A percentile compares a stretch with the other conserved stretches of the same genome.
Evolutionary conservation across 92 coral and sea anemone genomes (phyloP).

Genomic region (Phenganax subtilis): DNA sequence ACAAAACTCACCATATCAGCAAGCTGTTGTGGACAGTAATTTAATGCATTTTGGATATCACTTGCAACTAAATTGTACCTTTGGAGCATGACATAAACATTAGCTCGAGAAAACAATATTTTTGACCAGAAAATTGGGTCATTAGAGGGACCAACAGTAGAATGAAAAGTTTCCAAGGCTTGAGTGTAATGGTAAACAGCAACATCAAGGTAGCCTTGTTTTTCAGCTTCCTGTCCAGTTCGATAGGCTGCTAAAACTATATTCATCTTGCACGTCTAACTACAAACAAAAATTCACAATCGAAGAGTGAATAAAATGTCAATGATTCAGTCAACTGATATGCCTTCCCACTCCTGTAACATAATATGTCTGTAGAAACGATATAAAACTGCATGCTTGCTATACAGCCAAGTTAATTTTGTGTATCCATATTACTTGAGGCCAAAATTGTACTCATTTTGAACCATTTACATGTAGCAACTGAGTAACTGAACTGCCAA

Average conservation of each 20-base stretch:
- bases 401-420: too few species aligned
- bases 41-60: not conserved
- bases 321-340: too few species aligned
- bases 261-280: not conserved
- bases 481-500: too few species aligned
- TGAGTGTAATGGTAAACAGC: not conserved
- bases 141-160: not conserved
- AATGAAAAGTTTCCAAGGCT: not conserved
- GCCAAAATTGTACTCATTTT: too few species aligned
- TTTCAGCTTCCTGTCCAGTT: not conserved
- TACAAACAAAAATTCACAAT: too few species aligned
- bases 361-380: too few species aligned
- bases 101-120: slow-evolving; percentile 3
- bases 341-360: too few species aligned
- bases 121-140: not conserved
- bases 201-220: not conserved
- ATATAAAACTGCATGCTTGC: too few species aligned
- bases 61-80: not conserved
- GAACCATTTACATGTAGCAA: too few species aligned
- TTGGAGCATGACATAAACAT: not conserved
- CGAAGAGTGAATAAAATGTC: too few species aligned
- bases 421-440: too few species aligned
- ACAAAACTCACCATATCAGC: not conserved
- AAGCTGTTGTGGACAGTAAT: not conserved
- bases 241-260: not conserved